Percentiles rank a stretch among this genome's conserved stretches.
phyloP scores from a whole-genome alignment of 2,113 vertebrate genomes.

The Scatophagus argus region DNA sequence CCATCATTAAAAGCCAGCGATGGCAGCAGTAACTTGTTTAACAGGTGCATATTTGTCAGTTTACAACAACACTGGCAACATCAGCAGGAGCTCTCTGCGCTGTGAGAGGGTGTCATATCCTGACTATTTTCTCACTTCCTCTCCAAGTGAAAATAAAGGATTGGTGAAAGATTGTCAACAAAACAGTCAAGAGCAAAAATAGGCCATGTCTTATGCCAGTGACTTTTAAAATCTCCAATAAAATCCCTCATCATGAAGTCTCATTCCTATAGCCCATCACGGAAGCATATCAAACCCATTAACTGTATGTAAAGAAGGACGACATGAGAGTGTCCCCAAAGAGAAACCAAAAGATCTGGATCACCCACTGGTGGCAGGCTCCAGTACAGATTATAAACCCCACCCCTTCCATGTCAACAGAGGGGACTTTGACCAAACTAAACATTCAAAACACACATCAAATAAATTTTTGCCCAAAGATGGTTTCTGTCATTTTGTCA shows the following conservation, averaged over 20 bases:
- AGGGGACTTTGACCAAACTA: no score
- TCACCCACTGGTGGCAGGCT: no score
- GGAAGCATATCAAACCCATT: neutral
- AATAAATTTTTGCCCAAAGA: no score
- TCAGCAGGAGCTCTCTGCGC: conserved; percentile 1
- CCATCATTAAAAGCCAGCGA: neutral
- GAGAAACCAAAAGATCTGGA: no score
- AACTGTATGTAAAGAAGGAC: no score
- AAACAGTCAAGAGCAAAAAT: conserved; percentile 8
- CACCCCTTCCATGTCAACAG: no score
- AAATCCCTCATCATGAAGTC: neutral
- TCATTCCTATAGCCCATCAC: neutral
- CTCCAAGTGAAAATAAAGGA: neutral
- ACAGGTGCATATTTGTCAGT: neutral
- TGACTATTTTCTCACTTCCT: neutral
- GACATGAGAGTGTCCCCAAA: no score
- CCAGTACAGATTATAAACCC: no score
- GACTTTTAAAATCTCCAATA: neutral
- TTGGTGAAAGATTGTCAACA: neutral
- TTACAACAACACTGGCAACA: conserved; percentile 2
- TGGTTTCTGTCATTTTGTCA: no score
- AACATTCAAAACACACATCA: no score
- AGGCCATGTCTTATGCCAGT: neutral
- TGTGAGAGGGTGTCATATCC: neutral
- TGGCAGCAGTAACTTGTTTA: neutral